Base-by-base conservation (phyloP, 1,140 invertebrate species). In the Drosophila dunni region DNA sequence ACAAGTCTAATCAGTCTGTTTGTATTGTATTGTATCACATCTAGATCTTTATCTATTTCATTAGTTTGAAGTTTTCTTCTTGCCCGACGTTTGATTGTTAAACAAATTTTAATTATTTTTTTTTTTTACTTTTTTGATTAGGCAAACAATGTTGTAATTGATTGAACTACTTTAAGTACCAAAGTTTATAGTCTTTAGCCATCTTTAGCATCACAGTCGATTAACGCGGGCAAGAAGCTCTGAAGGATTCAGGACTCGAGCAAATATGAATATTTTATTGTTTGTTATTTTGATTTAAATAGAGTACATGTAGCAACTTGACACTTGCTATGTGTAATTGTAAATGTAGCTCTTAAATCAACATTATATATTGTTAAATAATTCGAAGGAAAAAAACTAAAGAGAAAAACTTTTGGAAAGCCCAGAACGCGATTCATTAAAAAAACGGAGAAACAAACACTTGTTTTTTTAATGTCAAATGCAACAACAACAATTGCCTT, bases 211-310 rank as follows among this genome's bases (percentile, higher is more conserved):
- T 29, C 64, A 40, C 46, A 36, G 44, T 24, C 45, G 29, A 53
- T 13, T 20, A 67, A 29, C 13, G 24, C 5, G n/a, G n/a, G 13
- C n/a, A 17, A 17, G 5, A 6, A 29, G 24, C 24, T 29, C 24
- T 8, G 13, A 11, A 9, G 44, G 6, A 46, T 17, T 7, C 13
- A 46, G 13, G 44, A 46, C 5, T 17, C 1, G 15, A 77, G 57
- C 51, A 71, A 65, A 62, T 73, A 84, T 72, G 71, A 84, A 79
- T 83, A 79, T 83, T 83, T 79, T 77, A 88, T 78, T 71, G 56
- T 75, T 75, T 86, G 82, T 86, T 86, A 86, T 77, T 81, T 79
- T 86, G 74, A 81, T 88, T 86, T 86, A 65, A 48, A 62, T 29
- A 29, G 24, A 4, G 24, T 65, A 77, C 64, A 67, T 66, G 11